A percentile compares a stretch with the other conserved stretches of the same genome.
Conservation (phyloP, 2,113 vertebrate genomes). For the Chauna torquata region DNA sequence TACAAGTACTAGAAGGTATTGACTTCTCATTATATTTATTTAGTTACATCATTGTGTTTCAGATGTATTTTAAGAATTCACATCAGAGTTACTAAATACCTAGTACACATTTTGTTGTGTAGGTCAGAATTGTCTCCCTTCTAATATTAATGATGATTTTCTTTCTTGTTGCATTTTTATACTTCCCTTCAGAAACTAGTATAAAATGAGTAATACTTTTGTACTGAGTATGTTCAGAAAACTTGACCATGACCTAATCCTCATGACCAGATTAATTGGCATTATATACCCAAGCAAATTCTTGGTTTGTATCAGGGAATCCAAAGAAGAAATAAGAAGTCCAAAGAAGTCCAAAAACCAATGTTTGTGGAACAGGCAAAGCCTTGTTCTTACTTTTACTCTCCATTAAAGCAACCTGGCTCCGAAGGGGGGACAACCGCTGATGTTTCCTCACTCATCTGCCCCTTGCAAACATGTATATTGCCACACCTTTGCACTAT, state of each 20-base stretch:
- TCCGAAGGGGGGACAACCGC: background rate
- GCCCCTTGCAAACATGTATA: fast-evolving
- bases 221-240: background rate
- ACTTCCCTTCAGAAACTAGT: background rate
- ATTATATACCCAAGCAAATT: background rate
- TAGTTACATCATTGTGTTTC: fast-evolving
- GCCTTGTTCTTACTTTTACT: background rate
- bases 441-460: background rate
- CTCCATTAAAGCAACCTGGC: background rate
- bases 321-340: background rate
- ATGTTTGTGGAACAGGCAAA: background rate
- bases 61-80: fast-evolving
- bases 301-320: background rate
- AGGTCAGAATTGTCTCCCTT: background rate
- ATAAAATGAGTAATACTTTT: background rate
- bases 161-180: background rate
- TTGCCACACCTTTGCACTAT: background rate
- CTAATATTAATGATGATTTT: background rate
- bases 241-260: background rate
- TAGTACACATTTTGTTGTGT: fast-evolving
- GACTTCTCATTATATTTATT: fast-evolving
- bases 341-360: background rate
- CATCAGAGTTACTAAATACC: background rate
- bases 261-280: no score
- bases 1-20: constrained; percentile 73